These are phyloP conservation scores for Ormyrus nitidulus DNA, from an alignment of 2,888 invertebrate species.

Conservation along the genomic window DNA sequence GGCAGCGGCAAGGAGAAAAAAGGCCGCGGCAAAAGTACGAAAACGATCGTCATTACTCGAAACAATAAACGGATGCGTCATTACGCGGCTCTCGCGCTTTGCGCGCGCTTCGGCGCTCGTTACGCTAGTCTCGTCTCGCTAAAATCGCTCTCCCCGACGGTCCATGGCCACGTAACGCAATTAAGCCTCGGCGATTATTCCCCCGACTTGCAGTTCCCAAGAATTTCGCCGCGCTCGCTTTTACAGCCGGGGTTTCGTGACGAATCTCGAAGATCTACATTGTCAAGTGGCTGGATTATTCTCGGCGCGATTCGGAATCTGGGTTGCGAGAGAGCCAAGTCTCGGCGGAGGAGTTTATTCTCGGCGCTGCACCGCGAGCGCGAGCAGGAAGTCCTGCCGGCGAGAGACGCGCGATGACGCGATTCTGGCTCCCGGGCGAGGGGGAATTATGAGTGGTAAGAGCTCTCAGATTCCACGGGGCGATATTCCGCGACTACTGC, in stretches of 20 bases:
- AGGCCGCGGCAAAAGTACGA: background rate
- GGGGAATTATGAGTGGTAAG: too few species aligned
- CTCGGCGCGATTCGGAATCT: background rate
- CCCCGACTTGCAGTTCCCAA: constrained; percentile 20
- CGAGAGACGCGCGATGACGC: background rate
- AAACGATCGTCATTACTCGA: constrained; percentile 31
- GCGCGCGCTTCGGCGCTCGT: background rate
- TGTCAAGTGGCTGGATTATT: constrained; percentile 45
- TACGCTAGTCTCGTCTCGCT: background rate
- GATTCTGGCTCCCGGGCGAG: background rate
- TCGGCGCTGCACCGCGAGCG: too few species aligned
- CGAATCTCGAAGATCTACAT: constrained; percentile 45
- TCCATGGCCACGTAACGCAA: constrained; percentile 11
- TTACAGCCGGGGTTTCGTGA: constrained; percentile 21
- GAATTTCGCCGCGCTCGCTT: background rate
- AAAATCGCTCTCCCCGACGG: too few species aligned
- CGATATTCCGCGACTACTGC: too few species aligned
- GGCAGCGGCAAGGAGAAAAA: background rate
- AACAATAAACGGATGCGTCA: constrained; percentile 46
- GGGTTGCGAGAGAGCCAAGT: too few species aligned
- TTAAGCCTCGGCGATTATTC: constrained; percentile 23
- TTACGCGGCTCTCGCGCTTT: background rate
- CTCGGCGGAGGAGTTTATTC: too few species aligned
- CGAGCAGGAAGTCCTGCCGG: background rate
- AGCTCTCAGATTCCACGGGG: too few species aligned